A percentile compares a stretch with the other conserved stretches of the same genome.
phyloP scores from a whole-genome alignment of 1,140 invertebrate species.

The Paralvinella palmiformis region DNA sequence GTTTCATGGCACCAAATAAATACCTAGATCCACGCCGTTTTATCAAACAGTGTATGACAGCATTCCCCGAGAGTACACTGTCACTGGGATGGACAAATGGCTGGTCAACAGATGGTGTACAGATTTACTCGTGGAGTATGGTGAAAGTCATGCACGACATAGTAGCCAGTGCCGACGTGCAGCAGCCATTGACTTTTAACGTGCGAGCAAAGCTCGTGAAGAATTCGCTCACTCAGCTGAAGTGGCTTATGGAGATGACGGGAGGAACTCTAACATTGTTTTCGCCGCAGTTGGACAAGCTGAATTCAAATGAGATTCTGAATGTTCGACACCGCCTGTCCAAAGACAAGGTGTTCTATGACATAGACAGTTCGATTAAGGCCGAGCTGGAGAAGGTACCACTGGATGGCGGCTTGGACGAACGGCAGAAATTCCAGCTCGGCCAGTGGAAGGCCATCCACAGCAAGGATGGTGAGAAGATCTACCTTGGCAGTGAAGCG shows the following conservation, averaged over 20 bases:
- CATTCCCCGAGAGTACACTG: conserved; percentile 63
- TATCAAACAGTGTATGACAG: conserved; percentile 53
- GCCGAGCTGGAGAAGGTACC: background rate
- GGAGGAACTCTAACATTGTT: conserved; percentile 1
- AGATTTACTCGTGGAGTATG: conserved; percentile 62
- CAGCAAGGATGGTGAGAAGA: conserved; percentile 3
- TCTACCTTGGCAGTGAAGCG: conserved; percentile 12
- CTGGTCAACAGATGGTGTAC: conserved; percentile 49
- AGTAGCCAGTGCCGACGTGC: conserved; percentile 56
- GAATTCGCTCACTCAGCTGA: conserved; percentile 54
- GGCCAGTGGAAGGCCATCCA: conserved; percentile 9
- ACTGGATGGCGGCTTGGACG: background rate
- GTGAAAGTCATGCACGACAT: conserved; percentile 67
- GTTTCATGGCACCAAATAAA: conserved; percentile 48
- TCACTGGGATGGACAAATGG: conserved; percentile 84
- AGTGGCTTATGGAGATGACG: conserved; percentile 37
- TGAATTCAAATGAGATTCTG: background rate
- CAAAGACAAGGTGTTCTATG: conserved; percentile 9
- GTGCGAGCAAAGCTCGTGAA: conserved; percentile 68
- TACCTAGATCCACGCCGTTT: conserved; percentile 67
- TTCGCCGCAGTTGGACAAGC: conserved; percentile 4
- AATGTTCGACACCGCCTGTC: conserved; percentile 8
- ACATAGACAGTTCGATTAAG: background rate
- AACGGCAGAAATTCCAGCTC: background rate
- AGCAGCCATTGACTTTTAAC: conserved; percentile 71